These are phyloP conservation scores for Ophioderma brevispina DNA, from an alignment of 35 echinoderm and acorn worm species.

Conservation along the genomic window DNA sequence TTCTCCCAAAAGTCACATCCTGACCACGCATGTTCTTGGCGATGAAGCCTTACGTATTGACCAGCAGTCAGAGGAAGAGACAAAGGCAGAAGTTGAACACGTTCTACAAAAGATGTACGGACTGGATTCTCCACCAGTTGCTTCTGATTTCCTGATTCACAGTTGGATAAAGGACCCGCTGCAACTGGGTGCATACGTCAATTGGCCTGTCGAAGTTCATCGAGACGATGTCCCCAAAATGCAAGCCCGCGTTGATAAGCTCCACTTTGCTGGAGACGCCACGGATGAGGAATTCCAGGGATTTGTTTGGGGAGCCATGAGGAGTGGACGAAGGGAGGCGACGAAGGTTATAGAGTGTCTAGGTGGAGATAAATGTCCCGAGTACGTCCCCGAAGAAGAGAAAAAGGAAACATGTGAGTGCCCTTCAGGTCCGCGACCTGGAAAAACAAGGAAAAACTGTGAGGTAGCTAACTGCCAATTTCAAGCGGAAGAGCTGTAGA, in stretches of 20 bases:
- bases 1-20: slow-evolving; percentile 36
- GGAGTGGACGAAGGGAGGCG: not conserved
- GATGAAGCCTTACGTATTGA: slow-evolving; percentile 44
- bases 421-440: not conserved
- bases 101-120: slow-evolving; percentile 44
- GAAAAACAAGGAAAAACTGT: not conserved
- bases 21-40: slow-evolving; percentile 14
- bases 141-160: slow-evolving; percentile 13
- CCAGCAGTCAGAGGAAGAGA: not conserved
- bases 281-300: not conserved
- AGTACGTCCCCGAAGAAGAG: not conserved
- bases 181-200: slow-evolving; percentile 16
- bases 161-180: slow-evolving; percentile 40
- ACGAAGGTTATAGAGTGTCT: slow-evolving; percentile 4
- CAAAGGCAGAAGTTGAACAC: slow-evolving; percentile 24
- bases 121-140: not conserved
- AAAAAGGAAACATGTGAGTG: not conserved
- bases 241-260: slow-evolving; percentile 16
- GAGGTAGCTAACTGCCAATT: not conserved
- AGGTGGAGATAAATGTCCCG: not conserved
- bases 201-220: slow-evolving; percentile 36
- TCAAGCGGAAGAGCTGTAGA: no score
- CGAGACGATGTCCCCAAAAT: slow-evolving; percentile 4
- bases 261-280: slow-evolving; percentile 47
- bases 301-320: not conserved